These are phyloP conservation scores for Bradypus variegatus DNA, from an alignment of 2,797 vertebrate species.

Conservation along the genomic window DNA sequence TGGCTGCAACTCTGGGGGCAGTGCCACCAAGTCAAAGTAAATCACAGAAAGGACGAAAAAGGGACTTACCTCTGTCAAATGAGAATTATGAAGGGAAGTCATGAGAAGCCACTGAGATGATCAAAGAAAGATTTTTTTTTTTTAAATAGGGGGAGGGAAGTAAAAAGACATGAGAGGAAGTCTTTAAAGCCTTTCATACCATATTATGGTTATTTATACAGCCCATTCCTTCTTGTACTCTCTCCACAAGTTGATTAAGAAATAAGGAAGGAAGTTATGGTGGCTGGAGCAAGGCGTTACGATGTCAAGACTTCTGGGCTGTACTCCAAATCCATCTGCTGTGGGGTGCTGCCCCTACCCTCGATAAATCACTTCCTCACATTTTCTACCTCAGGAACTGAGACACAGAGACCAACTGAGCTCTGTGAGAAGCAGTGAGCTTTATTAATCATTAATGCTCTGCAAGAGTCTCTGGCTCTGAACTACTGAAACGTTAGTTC, in stretches of 20 bases:
- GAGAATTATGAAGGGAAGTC: conserved; percentile 1
- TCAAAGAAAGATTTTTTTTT: conserved; percentile 5
- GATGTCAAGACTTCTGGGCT: not conserved
- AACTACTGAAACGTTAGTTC: not conserved
- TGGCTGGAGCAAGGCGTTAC: not conserved
- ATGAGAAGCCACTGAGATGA: conserved; percentile 4
- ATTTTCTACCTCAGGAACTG: not conserved
- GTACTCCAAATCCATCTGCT: not conserved
- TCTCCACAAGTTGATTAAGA: conserved; percentile 25
- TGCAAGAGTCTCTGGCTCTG: not conserved
- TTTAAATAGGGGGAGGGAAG: not conserved
- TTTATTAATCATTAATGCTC: conserved; percentile 27
- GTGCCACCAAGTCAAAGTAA: not conserved
- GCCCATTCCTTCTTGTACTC: not conserved
- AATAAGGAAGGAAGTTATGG: conserved; percentile 40
- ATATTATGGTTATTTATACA: conserved; percentile 22
- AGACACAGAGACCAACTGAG: not conserved
- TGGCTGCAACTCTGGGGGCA: not conserved
- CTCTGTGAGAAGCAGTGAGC: not conserved
- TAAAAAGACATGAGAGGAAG: conserved; percentile 28
- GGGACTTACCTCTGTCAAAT: not conserved
- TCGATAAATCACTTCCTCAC: not conserved
- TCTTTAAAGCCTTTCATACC: conserved; percentile 16
- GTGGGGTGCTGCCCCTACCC: not conserved
- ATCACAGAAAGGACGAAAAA: not conserved